A percentile compares a stretch with the other conserved stretches of the same genome.
These are phyloP conservation scores for Vultur gryphus DNA, from an alignment of 2,797 vertebrate species.

Conservation along the genomic window DNA sequence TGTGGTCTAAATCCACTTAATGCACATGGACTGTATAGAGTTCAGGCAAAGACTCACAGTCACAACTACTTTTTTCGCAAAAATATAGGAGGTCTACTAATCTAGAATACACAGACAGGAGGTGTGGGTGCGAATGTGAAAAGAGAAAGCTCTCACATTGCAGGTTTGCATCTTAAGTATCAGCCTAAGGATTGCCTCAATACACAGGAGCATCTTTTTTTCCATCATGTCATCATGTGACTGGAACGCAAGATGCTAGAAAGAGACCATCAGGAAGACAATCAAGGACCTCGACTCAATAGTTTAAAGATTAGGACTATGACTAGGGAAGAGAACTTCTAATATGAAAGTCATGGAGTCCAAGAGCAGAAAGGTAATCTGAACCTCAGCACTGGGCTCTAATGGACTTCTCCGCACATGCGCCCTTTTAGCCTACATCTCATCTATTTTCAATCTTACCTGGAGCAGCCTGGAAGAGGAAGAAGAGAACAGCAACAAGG, in stretches of 20 bases:
- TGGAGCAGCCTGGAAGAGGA: slow-evolving; percentile 52
- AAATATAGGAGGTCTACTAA: background rate
- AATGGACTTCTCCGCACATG: background rate
- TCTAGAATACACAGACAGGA: background rate
- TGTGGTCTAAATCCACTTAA: background rate
- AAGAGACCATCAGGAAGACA: background rate
- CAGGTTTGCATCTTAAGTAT: fast-evolving
- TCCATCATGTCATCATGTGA: background rate
- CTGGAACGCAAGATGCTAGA: background rate
- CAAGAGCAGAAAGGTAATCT: background rate
- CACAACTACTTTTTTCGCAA: background rate
- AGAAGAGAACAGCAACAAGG: slow-evolving; percentile 31
- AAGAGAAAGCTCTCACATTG: background rate
- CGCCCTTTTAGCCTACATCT: background rate
- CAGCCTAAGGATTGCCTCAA: background rate
- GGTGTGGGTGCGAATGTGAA: fast-evolving
- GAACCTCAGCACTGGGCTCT: background rate
- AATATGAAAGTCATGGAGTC: background rate
- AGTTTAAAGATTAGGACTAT: background rate
- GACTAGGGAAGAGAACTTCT: background rate
- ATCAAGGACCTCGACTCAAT: background rate
- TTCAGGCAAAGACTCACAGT: background rate
- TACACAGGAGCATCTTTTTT: background rate
- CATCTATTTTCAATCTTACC: background rate
- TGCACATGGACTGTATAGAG: fast-evolving